Percentiles rank a stretch among this genome's conserved stretches.
Evolutionary conservation across 2,797 vertebrate species (phyloP).

Genomic region (Poeciliopsis turneri): DNA sequence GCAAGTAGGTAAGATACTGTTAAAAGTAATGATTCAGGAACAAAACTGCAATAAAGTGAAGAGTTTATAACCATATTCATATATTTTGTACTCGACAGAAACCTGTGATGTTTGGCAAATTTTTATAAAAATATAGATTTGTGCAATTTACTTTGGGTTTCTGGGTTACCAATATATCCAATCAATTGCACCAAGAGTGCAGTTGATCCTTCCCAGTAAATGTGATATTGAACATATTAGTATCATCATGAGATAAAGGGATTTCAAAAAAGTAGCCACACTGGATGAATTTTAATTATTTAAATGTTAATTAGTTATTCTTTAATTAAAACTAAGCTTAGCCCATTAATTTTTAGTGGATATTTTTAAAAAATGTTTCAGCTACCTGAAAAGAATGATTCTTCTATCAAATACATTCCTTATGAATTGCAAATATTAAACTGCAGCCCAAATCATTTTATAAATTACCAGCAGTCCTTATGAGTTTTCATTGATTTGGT

Average conservation of each 20-base stretch:
- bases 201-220: background rate
- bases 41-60: background rate
- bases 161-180: background rate
- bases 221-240: background rate
- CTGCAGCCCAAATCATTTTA: background rate
- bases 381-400: background rate
- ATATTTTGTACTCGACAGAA: background rate
- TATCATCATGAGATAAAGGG: background rate
- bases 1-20: background rate
- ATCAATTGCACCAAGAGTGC: too few species aligned
- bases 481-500: background rate
- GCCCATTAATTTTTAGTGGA: background rate
- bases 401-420: background rate
- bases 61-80: background rate
- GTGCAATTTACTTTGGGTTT: background rate
- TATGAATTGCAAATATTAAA: background rate
- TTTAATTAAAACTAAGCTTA: background rate
- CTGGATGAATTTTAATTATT: background rate
- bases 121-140: background rate
- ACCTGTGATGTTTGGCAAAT: background rate
- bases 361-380: background rate
- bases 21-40: background rate
- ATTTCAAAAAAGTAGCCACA: background rate
- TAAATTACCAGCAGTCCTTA: background rate
- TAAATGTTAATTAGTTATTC: background rate